Evolutionary conservation across 1,140 invertebrate species (phyloP).

Genomic region (Ooceraea biroi): DNA sequence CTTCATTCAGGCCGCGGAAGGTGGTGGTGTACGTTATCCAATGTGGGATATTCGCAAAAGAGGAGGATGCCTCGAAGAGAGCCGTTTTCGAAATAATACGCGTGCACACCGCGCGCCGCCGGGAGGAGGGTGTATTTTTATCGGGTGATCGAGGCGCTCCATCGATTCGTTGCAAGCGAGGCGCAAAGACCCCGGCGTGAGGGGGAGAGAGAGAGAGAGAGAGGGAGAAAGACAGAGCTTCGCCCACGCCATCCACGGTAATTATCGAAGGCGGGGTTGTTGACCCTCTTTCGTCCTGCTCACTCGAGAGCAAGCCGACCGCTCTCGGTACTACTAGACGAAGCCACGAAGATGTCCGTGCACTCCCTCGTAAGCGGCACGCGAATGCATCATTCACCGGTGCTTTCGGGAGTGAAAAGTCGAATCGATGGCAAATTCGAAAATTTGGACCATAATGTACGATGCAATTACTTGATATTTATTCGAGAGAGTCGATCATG

Average conservation of each 20-base stretch:
- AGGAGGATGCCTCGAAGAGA: background rate
- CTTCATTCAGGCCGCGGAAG: slow-evolving; percentile 40
- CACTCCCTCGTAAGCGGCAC: slow-evolving; percentile 38
- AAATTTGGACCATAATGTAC: background rate
- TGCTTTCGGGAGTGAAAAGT: slow-evolving; percentile 8
- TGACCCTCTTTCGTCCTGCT: slow-evolving; percentile 75
- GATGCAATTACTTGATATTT: background rate
- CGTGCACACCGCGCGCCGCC: background rate
- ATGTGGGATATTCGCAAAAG: background rate
- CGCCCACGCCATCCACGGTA: slow-evolving; percentile 76
- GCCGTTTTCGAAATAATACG: slow-evolving; percentile 66
- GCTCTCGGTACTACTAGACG: slow-evolving; percentile 30
- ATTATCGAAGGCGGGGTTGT: slow-evolving; percentile 80
- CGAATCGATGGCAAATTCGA: background rate
- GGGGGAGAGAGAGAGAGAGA: slow-evolving; percentile 49
- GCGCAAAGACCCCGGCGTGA: slow-evolving; percentile 68
- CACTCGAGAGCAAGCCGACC: slow-evolving; percentile 55
- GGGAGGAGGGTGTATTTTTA: slow-evolving; percentile 67
- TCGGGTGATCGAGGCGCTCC: slow-evolving; percentile 70
- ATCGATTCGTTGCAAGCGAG: slow-evolving; percentile 71
- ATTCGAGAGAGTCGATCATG: background rate
- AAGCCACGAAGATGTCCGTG: slow-evolving; percentile 52
- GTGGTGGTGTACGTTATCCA: slow-evolving; percentile 3
- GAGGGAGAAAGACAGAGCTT: slow-evolving; percentile 61
- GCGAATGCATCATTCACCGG: background rate